Evolutionary conservation across 2,113 vertebrate species (phyloP).

Genomic region (Prunella fulvescens): DNA sequence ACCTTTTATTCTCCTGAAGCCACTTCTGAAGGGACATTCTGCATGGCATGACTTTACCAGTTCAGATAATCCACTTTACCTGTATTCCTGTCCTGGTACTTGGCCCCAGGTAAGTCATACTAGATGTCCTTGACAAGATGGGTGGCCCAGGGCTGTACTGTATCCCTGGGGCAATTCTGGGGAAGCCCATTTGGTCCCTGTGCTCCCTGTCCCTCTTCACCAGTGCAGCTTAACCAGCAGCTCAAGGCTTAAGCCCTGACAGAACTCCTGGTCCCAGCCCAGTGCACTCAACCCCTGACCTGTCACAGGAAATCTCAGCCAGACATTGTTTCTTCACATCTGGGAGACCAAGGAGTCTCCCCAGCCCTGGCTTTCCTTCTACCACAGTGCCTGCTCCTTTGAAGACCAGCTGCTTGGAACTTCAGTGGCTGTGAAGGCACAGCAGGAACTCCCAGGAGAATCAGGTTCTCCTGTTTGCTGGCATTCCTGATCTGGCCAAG

Average conservation of each 20-base stretch:
- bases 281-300: background rate
- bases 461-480: background rate
- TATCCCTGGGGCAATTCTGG: background rate
- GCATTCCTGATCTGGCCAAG: background rate
- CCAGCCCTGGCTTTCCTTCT: background rate
- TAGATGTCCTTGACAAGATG: background rate
- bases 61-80: background rate
- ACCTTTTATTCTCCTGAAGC: background rate
- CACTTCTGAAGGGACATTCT: background rate
- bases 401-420: background rate
- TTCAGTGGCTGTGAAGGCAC: background rate
- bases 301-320: background rate
- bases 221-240: background rate
- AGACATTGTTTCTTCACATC: background rate
- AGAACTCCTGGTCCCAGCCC: background rate
- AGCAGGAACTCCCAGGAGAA: background rate
- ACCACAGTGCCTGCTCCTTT: background rate
- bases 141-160: background rate
- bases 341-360: background rate
- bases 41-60: background rate
- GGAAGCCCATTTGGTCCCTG: background rate
- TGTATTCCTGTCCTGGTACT: background rate
- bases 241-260: background rate
- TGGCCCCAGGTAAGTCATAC: rapidly evolving
- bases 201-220: background rate